Evolutionary conservation across 2,113 vertebrate genomes (phyloP), one percentile per base, ranked within the genome.

Genomic region (Typhlomys cinereus): DNA sequence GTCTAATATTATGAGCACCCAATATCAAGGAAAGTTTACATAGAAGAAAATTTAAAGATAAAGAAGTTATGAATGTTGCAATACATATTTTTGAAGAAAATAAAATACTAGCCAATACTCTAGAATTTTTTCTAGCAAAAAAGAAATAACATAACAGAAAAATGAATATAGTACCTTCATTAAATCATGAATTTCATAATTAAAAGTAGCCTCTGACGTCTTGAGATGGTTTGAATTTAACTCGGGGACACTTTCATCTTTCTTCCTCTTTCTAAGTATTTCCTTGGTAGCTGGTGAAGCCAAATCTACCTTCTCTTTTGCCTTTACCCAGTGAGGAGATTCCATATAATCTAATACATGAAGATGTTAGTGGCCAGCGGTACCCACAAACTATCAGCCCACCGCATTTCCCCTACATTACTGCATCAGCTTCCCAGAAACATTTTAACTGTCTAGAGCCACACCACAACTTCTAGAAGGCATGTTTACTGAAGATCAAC

Each of bases 301-400:
- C 4, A 29, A 1, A 5, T 7, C 5, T 59, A 59, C 23, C 23
- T 1, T 3, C 3, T 2, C 4, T 17, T 50, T 5, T 14, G 5
- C 17, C 62, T 64, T 20, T 44, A 5, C 31, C 57, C 1, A 1
- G 6, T 14, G 18, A 1, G 6, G 27, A 74, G n/a, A 1, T 54
- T 67, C 44, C 50, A 10, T 5, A 39, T 2, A 4, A 39, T 36
- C 7, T 34, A 67, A 21, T 61, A 15, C 9, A 9, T 59, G 25
- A 34, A 59, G 4, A 7, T 1, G 5, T 23, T n/a, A 61, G 27
- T 15, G 10, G 0, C 1, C 12, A 39, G 8, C 5, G 46, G 15
- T 36, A 34, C 3, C 6, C 17, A n/a, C 6, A 83, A 17, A 79
- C 10, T 29, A 31, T 20, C 11, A 39, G 13, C 13, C 9, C 80